These are phyloP conservation scores for Xestia xanthographa DNA, from an alignment of 2,888 invertebrate genomes.

Conservation along the genomic window DNA sequence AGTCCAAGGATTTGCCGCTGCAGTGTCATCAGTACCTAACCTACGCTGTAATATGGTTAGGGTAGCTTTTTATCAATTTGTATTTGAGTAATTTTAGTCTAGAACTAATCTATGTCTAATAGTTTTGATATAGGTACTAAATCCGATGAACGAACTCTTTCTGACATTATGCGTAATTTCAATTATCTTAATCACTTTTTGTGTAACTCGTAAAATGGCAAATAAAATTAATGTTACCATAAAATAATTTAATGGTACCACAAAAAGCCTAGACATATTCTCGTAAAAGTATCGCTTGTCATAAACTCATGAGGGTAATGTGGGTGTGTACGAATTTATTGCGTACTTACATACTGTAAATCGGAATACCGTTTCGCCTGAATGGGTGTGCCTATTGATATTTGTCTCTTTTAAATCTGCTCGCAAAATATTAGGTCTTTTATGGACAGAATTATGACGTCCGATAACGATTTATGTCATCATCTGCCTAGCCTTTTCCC, in stretches of 20 bases:
- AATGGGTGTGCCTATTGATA: background rate
- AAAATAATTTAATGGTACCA: constrained; percentile 28
- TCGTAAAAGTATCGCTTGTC: constrained; percentile 12
- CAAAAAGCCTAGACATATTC: constrained; percentile 17
- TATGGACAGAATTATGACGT: background rate
- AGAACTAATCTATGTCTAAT: background rate
- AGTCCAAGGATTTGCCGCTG: background rate
- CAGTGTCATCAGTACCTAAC: background rate
- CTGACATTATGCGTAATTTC: background rate
- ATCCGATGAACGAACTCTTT: background rate
- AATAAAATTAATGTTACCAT: constrained; percentile 37
- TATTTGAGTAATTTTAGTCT: too few relatives aligned
- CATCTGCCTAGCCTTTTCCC: too few relatives aligned
- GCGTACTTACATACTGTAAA: background rate
- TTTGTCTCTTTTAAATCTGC: background rate
- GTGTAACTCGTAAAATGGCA: background rate
- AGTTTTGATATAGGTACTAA: background rate
- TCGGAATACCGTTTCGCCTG: constrained; percentile 1
- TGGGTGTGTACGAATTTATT: constrained; percentile 23
- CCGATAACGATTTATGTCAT: background rate
- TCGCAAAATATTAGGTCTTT: background rate
- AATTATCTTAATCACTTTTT: constrained; percentile 23
- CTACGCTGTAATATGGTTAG: background rate
- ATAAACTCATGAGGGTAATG: constrained; percentile 39
- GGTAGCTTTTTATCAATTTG: background rate